A percentile compares a stretch with the other conserved stretches of the same genome.
Conservation (phyloP, 2,113 vertebrate genomes). For the Edolisoma coerulescens region DNA sequence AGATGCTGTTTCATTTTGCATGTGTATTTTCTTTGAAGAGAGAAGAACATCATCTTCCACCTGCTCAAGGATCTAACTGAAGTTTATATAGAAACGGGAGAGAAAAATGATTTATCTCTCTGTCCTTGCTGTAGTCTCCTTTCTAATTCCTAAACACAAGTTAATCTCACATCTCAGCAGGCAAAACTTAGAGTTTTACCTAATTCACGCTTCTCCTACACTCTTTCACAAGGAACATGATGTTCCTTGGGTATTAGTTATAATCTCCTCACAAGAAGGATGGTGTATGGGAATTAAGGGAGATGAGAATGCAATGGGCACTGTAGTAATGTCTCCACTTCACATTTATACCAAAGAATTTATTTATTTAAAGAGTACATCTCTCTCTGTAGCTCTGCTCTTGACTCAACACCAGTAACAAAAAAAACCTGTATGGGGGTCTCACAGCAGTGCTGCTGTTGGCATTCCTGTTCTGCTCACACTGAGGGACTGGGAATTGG, state of each 20-base stretch:
- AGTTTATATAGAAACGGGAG: background rate
- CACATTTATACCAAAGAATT: background rate
- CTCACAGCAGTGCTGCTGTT: background rate
- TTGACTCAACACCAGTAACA: background rate
- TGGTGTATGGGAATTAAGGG: background rate
- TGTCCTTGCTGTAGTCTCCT: background rate
- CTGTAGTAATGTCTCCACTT: background rate
- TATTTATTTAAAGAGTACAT: background rate
- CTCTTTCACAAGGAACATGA: background rate
- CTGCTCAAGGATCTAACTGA: background rate
- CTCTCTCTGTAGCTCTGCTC: background rate
- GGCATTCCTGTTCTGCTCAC: background rate
- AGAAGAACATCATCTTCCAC: conserved; percentile 1
- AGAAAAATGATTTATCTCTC: background rate
- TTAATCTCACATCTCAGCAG: background rate
- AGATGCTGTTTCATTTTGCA: background rate
- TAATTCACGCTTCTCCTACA: background rate
- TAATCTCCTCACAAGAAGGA: background rate
- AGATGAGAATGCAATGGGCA: background rate
- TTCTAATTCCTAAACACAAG: background rate
- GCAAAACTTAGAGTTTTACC: background rate
- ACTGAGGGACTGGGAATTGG: background rate
- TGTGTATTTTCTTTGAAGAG: background rate
- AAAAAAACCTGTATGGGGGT: too few species aligned
- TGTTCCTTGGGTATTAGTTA: background rate